Evolutionary conservation across 92 coral and sea anemone species (phyloP).

Genomic region (Micromussa lordhowensis): DNA sequence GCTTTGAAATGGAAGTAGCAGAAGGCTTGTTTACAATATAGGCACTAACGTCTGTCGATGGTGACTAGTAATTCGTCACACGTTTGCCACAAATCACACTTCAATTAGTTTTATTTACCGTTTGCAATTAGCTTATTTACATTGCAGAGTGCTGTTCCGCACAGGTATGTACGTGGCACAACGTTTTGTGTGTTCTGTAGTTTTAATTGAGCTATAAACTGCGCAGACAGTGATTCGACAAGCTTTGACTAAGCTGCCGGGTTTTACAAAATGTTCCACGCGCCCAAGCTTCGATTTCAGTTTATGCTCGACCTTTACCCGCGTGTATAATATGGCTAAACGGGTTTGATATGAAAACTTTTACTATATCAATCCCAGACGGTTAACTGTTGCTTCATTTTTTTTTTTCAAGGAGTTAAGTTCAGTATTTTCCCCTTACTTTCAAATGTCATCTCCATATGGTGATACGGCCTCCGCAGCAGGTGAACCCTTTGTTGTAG

Average conservation of each 20-base stretch:
- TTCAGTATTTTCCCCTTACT: not conserved
- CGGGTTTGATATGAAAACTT: not conserved
- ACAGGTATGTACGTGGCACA: constrained; percentile 27
- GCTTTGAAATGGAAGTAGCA: not conserved
- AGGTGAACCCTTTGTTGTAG: not conserved
- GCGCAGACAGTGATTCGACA: not conserved
- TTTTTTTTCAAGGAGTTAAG: not conserved
- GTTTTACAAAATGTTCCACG: not conserved
- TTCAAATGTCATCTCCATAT: not conserved
- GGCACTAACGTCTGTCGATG: not conserved
- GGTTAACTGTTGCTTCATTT: not conserved
- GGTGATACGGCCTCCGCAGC: not conserved
- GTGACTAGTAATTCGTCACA: not conserved
- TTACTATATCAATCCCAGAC: not conserved
- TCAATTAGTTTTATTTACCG: constrained; percentile 42
- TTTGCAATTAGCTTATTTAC: constrained; percentile 32
- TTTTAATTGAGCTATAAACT: not conserved
- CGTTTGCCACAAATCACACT: not conserved
- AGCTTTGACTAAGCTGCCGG: not conserved
- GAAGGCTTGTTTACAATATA: constrained; percentile 13
- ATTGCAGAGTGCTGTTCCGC: not conserved
- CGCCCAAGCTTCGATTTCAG: not conserved
- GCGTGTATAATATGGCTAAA: not conserved
- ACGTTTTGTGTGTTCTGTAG: not conserved
- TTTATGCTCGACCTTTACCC: not conserved